A percentile compares a stretch with the other conserved stretches of the same genome.
These are phyloP conservation scores for Nyctereutes procyonoides DNA, from an alignment of 2,113 vertebrate genomes.

Conservation along the genomic window DNA sequence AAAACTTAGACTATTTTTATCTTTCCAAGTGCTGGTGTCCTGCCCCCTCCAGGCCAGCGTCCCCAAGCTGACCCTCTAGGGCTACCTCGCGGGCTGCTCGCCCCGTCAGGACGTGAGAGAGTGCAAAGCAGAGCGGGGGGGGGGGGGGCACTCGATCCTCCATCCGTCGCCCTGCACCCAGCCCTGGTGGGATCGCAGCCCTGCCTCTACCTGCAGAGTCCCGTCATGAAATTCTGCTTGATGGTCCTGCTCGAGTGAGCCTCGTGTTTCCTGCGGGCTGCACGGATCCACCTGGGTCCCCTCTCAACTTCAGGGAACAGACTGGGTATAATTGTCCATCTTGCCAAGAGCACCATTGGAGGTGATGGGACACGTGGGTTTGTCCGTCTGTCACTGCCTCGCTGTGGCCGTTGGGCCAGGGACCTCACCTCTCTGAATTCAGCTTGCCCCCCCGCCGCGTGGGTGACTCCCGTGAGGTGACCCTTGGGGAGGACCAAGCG, in stretches of 20 bases:
- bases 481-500: background rate
- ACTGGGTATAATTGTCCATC: background rate
- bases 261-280: background rate
- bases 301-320: background rate
- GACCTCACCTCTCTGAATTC: background rate
- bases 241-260: no score
- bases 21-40: background rate
- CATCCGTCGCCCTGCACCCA: background rate
- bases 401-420: background rate
- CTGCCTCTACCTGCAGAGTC: background rate
- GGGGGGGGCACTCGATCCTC: background rate
- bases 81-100: rapidly evolving
- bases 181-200: background rate
- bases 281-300: no score
- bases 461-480: background rate
- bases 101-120: background rate
- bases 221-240: background rate
- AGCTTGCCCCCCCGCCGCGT: background rate
- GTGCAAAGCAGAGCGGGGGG: background rate
- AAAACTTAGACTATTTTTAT: background rate
- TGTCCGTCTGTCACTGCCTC: background rate
- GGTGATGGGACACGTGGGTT: no score
- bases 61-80: background rate
- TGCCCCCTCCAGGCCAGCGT: background rate
- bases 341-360: background rate